Evolutionary conservation across 2,888 invertebrate genomes (phyloP).

Genomic region (Drosophila flavopinicola): DNA sequence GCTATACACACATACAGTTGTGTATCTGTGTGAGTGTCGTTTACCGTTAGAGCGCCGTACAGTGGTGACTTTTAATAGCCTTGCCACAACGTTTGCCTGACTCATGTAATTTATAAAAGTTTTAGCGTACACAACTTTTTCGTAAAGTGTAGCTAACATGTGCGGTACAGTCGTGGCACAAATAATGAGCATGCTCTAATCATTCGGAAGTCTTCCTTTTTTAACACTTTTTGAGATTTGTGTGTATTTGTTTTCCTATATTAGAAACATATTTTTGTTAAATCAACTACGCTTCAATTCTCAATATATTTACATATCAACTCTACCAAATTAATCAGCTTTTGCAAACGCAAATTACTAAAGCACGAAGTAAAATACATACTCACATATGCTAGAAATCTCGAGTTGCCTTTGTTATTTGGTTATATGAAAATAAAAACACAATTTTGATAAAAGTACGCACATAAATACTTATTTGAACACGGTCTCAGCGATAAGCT

Average conservation of each 20-base stretch:
- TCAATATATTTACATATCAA: no score
- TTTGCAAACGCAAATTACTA: not conserved
- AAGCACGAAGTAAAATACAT: not conserved
- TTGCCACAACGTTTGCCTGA: conserved; percentile 17
- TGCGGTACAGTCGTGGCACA: conserved; percentile 44
- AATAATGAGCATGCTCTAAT: conserved; percentile 1
- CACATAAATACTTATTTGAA: conserved; percentile 22
- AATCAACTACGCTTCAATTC: no score
- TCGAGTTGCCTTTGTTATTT: not conserved
- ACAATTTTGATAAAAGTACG: conserved; percentile 30
- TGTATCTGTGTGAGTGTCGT: conserved; percentile 24
- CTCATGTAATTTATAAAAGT: conserved; percentile 16
- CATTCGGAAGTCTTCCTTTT: no score
- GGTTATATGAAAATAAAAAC: conserved; percentile 5
- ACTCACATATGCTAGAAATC: not conserved
- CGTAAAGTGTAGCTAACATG: conserved; percentile 34
- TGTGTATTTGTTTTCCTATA: not conserved
- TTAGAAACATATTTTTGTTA: not conserved
- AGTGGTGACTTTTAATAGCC: conserved; percentile 72
- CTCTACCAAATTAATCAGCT: no score
- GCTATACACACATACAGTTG: conserved; percentile 11
- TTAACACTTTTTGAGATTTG: not conserved
- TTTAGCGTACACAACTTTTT: conserved; percentile 29
- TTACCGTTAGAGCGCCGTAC: conserved; percentile 61
- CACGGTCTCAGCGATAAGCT: conserved; percentile 30